Evolutionary conservation across 2,797 vertebrate species (phyloP).

Genomic region (Notamacropus eugenii): DNA sequence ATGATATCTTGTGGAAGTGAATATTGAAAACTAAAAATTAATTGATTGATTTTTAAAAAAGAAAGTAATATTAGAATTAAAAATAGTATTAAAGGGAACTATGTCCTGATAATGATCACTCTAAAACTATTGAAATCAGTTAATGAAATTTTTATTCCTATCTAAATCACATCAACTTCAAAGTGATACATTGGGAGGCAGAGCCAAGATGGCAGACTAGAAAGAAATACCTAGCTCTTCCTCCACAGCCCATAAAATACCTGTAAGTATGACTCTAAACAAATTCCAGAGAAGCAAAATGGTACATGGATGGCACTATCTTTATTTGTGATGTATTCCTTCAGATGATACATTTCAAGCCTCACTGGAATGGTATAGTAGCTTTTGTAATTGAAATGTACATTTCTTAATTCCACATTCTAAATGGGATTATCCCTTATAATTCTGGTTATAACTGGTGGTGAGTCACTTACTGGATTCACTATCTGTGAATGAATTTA

Average conservation of each 20-base stretch:
- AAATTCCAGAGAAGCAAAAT: too few relatives aligned
- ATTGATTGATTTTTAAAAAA: too few relatives aligned
- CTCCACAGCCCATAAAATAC: too few relatives aligned
- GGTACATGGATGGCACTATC: not conserved
- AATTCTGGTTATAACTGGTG: not conserved
- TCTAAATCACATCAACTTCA: too few relatives aligned
- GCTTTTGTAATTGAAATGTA: constrained; percentile 21
- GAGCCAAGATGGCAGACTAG: too few relatives aligned
- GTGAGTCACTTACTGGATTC: constrained; percentile 6
- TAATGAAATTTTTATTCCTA: not conserved
- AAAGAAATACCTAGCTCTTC: too few relatives aligned
- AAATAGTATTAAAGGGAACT: not conserved
- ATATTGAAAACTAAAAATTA: too few relatives aligned
- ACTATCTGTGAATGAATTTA: constrained; percentile 24
- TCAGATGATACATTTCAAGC: constrained; percentile 5
- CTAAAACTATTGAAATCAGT: not conserved
- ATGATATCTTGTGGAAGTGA: too few relatives aligned
- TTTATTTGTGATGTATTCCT: not conserved
- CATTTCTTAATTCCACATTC: constrained; percentile 24
- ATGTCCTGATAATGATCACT: not conserved
- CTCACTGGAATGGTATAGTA: not conserved
- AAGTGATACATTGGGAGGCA: too few relatives aligned
- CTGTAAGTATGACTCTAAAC: too few relatives aligned
- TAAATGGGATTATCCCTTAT: not conserved
- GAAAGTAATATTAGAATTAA: not conserved